Percentiles rank a stretch among this genome's conserved stretches.
Conservation (phyloP, 2,888 invertebrate species). For the Dorcus parallelipipedus region DNA sequence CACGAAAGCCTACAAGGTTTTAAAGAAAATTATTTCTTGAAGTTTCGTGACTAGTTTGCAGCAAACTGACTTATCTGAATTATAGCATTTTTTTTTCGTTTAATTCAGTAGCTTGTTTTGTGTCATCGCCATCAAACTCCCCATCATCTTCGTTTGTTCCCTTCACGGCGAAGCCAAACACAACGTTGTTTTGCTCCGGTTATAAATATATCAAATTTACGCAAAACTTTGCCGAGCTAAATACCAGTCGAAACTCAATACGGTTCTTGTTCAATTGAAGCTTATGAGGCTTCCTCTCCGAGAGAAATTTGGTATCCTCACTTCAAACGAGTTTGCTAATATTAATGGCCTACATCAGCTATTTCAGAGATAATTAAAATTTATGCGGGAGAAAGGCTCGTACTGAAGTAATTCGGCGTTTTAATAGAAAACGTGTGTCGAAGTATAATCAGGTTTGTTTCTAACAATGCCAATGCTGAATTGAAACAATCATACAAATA, state of each 20-base stretch:
- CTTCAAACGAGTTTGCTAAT: conserved; percentile 15
- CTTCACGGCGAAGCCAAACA: no score
- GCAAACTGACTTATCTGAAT: no score
- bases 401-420: conserved; percentile 4
- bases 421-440: conserved; percentile 6
- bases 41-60: no score
- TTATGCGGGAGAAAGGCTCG: conserved; percentile 5
- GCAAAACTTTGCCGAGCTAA: neutral
- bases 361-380: conserved; percentile 13
- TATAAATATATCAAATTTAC: no score
- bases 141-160: no score
- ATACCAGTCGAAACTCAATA: conserved; percentile 11
- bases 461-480: neutral
- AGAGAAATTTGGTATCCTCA: conserved; percentile 14
- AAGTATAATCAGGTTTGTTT: neutral
- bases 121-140: no score
- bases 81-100: no score
- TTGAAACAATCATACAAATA: neutral
- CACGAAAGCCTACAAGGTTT: no score
- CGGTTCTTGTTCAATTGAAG: conserved; percentile 13
- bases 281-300: conserved; percentile 12
- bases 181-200: no score
- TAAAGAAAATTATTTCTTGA: no score
- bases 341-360: conserved; percentile 15
- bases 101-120: no score